phyloP scores from a whole-genome alignment of 92 coral and sea anemone species.

The Phenganax marumi region DNA sequence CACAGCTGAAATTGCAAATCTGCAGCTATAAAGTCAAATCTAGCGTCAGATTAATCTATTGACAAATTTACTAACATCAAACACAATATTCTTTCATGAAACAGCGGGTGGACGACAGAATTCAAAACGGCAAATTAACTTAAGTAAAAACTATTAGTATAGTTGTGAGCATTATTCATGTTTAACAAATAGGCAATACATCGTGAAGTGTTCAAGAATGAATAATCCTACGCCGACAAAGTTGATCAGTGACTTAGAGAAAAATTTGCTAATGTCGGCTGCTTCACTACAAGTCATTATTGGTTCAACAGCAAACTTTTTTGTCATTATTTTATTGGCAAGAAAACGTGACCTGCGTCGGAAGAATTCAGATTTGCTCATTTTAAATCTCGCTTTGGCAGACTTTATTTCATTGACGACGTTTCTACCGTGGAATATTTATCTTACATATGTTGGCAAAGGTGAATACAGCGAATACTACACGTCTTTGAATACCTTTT shows the following conservation, averaged over 20 bases:
- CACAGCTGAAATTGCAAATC: too few relatives aligned
- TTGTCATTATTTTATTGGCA: slow-evolving; percentile 21
- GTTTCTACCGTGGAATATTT: slow-evolving; percentile 40
- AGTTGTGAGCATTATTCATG: too few relatives aligned
- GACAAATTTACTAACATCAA: too few relatives aligned
- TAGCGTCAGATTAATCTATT: too few relatives aligned
- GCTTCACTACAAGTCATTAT: slow-evolving; percentile 24
- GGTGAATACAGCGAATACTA: slow-evolving; percentile 3
- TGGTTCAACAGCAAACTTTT: slow-evolving; percentile 32
- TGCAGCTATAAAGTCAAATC: too few relatives aligned
- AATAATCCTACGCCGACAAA: not conserved
- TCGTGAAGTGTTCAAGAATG: not conserved
- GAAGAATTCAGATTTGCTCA: slow-evolving; percentile 21
- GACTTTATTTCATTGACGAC: slow-evolving; percentile 35
- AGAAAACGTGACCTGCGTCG: slow-evolving; percentile 17
- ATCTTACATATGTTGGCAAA: slow-evolving; percentile 15
- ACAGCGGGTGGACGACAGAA: too few relatives aligned
- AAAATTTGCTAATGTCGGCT: slow-evolving; percentile 3
- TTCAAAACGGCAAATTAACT: too few relatives aligned
- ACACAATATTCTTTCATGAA: too few relatives aligned
- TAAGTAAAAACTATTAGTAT: too few relatives aligned
- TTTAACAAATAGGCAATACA: too few relatives aligned
- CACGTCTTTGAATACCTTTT: slow-evolving; percentile 33
- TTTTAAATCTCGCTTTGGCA: slow-evolving; percentile 25
- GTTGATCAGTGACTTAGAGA: not conserved